Percentiles rank a stretch among this genome's conserved stretches.
These are phyloP conservation scores for Drosophila sturtevanti DNA, from an alignment of 1,140 invertebrate genomes.

Conservation along the genomic window DNA sequence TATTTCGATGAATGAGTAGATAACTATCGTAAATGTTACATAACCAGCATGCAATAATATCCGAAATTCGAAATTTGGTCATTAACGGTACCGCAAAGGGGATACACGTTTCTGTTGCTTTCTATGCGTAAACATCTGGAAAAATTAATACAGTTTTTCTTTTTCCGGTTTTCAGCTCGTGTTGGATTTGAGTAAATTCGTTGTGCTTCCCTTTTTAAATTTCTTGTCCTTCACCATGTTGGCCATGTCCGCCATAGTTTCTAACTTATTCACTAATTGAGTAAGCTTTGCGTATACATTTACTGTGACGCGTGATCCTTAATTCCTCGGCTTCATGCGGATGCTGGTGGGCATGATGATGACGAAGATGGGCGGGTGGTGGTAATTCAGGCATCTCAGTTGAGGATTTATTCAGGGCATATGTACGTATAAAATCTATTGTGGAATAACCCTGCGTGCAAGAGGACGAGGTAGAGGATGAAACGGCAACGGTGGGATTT, in stretches of 20 bases:
- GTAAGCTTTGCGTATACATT: constrained; percentile 83
- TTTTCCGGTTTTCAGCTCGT: background rate
- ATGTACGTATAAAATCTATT: constrained; percentile 96
- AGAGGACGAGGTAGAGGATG: background rate
- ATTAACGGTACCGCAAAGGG: constrained; percentile 20
- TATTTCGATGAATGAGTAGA: background rate
- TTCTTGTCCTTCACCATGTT: background rate
- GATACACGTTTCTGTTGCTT: background rate
- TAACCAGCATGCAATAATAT: background rate
- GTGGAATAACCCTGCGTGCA: constrained; percentile 89
- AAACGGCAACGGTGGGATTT: constrained; percentile 13
- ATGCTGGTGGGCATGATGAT: constrained; percentile 33
- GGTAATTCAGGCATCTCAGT: constrained; percentile 81
- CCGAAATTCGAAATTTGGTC: constrained; percentile 11
- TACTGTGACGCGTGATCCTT: constrained; percentile 84
- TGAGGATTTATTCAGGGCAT: constrained; percentile 89
- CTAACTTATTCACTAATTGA: constrained; percentile 85
- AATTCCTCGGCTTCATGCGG: constrained; percentile 85
- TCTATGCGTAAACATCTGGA: too few relatives aligned
- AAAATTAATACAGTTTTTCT: background rate
- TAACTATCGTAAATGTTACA: background rate
- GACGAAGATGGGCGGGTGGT: constrained; percentile 84
- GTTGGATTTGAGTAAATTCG: constrained; percentile 39
- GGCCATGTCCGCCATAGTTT: constrained; percentile 29
- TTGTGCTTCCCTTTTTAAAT: constrained; percentile 30